Base-by-base conservation (phyloP, 2,113 vertebrate species). In the Pandion haliaetus region DNA sequence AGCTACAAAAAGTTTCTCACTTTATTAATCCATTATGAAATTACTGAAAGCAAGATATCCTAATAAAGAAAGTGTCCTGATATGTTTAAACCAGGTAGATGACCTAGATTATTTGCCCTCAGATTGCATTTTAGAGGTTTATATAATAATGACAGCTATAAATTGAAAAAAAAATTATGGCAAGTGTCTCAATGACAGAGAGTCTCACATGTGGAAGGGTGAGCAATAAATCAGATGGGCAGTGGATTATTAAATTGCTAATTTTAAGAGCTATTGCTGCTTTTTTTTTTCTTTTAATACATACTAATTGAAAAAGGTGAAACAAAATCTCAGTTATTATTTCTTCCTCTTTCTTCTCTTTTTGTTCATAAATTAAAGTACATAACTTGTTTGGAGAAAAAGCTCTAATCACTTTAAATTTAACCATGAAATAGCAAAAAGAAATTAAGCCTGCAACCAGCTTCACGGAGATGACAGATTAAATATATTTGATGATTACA, bases 71-170 rank as follows among this genome's bases (percentile, higher is more conserved):
- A 86, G 61, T 78, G 88, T 97, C 97, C 86, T 89, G 81, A 36
- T 4, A 44, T 16, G 80, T 77, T 94, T 91, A 87, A 97, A 89
- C 38, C 94, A 93, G 90, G 91, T 52, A 96, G 89, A 90, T 81
- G 81, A 82, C 71, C 44, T 67, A 69, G 66, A 80, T 96, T 97
- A 97, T 95, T 86, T 72, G 62, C 95, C 73, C 93, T 97, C 91
- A 97, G 94, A 97, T 29, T 93, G 95, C 97, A 97, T 97, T 94
- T 96, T 90, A 96, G 93, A 96, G 94, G 96, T 80, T 93, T 96
- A 86, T 95, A 50, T 92, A 93, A 96, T 71, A 95, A 94, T 61
- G 91, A 77, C 81, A 96, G 87, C 76, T 86, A 93, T 91, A 97
- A 95, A 98, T 57, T 50, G 88, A 87, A 96, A 91, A 82, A 93